Conservation (phyloP, 2,113 vertebrate genomes). For the Zosterops hypoxanthus region DNA sequence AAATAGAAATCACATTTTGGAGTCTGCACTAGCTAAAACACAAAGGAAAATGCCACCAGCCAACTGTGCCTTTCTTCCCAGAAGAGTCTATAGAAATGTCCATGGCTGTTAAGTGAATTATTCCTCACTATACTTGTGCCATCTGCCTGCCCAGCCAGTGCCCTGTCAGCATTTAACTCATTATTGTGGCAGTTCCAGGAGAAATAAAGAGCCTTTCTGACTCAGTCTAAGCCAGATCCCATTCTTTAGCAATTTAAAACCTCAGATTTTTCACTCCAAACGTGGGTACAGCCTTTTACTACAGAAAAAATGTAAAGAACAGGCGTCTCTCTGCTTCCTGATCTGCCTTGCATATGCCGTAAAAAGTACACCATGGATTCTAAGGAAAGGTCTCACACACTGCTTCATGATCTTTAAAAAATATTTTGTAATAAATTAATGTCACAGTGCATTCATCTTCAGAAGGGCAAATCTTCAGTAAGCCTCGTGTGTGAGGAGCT, state of each 20-base stretch:
- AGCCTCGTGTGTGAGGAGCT: background rate
- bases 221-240: background rate
- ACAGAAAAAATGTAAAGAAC: background rate
- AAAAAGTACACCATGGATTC: background rate
- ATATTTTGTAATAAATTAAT: background rate
- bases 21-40: background rate
- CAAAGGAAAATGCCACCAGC: background rate
- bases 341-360: background rate
- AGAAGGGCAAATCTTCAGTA: background rate
- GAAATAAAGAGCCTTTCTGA: background rate
- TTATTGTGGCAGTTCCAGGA: background rate
- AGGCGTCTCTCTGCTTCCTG: background rate
- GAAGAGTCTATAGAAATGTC: background rate
- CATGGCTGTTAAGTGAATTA: background rate
- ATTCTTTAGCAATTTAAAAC: background rate
- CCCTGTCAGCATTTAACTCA: conserved; percentile 25
- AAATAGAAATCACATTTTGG: background rate
- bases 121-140: background rate
- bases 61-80: background rate
- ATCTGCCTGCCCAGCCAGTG: conserved; percentile 32
- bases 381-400: background rate
- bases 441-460: background rate
- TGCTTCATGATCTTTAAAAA: background rate
- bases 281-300: background rate
- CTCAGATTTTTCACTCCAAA: background rate